phyloP scores from a whole-genome alignment of 2,113 vertebrate genomes.

The Ammodytes dubius region DNA sequence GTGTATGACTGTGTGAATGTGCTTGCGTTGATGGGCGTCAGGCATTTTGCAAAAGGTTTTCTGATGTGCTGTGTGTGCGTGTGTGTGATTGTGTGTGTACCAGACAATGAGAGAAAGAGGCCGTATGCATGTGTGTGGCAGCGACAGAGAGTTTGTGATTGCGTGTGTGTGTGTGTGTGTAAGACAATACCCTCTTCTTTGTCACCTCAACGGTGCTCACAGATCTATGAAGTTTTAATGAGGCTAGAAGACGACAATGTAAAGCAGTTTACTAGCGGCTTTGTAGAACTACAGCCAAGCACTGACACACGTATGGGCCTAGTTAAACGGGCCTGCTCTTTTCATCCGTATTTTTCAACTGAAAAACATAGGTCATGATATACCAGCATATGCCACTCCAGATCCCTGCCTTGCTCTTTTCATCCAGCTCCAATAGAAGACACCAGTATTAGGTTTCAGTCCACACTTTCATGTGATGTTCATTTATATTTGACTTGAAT shows the following conservation, averaged over 20 bases:
- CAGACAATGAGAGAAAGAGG: constrained; percentile 22
- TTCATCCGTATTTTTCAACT: constrained; percentile 25
- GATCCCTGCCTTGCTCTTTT: constrained; percentile 14
- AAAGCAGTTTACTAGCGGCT: constrained; percentile 52
- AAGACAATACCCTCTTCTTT: constrained; percentile 65
- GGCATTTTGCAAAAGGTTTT: constrained; percentile 38
- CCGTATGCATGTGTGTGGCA: constrained; percentile 11
- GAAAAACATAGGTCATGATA: constrained; percentile 12
- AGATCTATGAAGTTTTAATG: constrained; percentile 84
- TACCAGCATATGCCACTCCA: background rate
- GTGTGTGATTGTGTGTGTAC: background rate
- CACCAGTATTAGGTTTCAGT: constrained; percentile 10
- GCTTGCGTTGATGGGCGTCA: constrained; percentile 26
- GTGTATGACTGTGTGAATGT: constrained; percentile 28
- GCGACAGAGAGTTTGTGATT: background rate
- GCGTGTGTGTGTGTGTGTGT: constrained; percentile 34
- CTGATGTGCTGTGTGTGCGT: constrained; percentile 34
- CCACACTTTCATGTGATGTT: constrained; percentile 41
- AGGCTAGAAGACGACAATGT: constrained; percentile 66
- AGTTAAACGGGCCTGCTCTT: constrained; percentile 27
- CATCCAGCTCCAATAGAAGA: constrained; percentile 22
- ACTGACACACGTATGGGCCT: constrained; percentile 2
- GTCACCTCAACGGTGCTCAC: constrained; percentile 72
- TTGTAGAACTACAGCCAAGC: constrained; percentile 21
- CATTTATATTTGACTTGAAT: background rate